A percentile compares a stretch with the other conserved stretches of the same genome.
phyloP scores from a whole-genome alignment of 2,888 invertebrate species.

The Agrochola litura region DNA sequence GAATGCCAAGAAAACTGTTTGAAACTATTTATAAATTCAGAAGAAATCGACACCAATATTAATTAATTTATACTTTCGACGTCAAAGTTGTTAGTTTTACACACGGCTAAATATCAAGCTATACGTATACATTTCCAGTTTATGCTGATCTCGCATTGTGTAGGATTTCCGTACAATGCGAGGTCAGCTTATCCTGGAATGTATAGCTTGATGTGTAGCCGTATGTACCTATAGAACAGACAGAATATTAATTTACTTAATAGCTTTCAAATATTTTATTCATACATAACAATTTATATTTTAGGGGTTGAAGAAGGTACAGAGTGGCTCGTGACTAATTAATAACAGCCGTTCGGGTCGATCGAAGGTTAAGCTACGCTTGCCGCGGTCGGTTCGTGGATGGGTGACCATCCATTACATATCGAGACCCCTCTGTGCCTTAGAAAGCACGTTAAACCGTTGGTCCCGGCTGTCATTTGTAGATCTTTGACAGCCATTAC shows the following conservation, averaged over 20 bases:
- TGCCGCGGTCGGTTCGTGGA: not conserved
- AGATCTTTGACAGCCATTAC: no score
- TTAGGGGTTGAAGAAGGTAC: not conserved
- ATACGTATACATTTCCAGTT: fast-evolving
- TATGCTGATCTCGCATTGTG: no score
- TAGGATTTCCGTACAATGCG: no score
- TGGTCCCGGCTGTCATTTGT: no score
- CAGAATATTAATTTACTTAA: constrained; percentile 7
- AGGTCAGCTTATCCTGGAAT: no score
- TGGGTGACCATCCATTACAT: not conserved
- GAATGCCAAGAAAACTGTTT: not conserved
- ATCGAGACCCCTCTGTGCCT: not conserved
- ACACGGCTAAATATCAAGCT: no score
- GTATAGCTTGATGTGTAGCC: no score
- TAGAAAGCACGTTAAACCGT: no score
- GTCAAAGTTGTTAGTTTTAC: no score
- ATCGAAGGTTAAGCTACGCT: not conserved
- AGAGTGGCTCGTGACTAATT: not conserved
- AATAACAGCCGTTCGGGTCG: not conserved
- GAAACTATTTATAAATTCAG: not conserved
- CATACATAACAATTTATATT: constrained; percentile 10
- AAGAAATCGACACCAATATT: constrained; percentile 7
- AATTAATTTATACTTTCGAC: no score
- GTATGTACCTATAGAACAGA: no score
- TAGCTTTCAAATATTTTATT: not conserved